Evolutionary conservation across 2,113 vertebrate species (phyloP), one percentile per base, ranked within the genome.

Genomic region (Platichthys flesus): DNA sequence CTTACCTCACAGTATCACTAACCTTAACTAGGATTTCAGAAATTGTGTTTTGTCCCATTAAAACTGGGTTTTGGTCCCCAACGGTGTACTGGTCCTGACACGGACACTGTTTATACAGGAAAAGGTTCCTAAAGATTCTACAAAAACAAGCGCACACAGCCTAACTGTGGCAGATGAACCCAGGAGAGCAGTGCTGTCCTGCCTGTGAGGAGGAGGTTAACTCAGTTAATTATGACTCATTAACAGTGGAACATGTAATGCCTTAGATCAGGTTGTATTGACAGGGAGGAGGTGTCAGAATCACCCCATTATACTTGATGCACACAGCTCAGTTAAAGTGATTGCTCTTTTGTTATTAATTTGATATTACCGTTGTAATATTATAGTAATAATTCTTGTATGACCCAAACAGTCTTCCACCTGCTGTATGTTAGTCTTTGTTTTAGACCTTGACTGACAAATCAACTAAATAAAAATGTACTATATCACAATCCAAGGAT

Each of bases 231-330:
- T 63, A 40, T 45, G 9, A 35, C 52, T 71, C 71, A 49, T 18
- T 49, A 79, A 72, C 71, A 85, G 66, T 31, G 57, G 60, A 64
- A 77, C 60, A 73, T 67, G 55, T 68, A 35, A 51, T 57, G 58
- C 81, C 74, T 35, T 21, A 71, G 54, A 67, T 12, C 60, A 74
- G 59, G 26, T 67, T 71, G 24, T 52, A 21, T 56, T 81, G 67
- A 78, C 60, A 67, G 64, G 26, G 31, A 66, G 40, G 42, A 40
- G 52, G 64, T 65, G 40, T 4, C 20, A 18, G 49, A 28, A 63
- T 72, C 70, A 55, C 45, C 67, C 24, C 55, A 67, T 8, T 58
- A 7, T 13, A 35, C 24, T 14, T 4, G 14, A 28, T 40, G 35
- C 28, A 35, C 40, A 57, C n/a, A 15, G 7, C 47, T 16, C 16